Evolutionary conservation across 2,888 invertebrate genomes (phyloP), one percentile per base, ranked within the genome.

Genomic region (Drosophila anomalata): DNA sequence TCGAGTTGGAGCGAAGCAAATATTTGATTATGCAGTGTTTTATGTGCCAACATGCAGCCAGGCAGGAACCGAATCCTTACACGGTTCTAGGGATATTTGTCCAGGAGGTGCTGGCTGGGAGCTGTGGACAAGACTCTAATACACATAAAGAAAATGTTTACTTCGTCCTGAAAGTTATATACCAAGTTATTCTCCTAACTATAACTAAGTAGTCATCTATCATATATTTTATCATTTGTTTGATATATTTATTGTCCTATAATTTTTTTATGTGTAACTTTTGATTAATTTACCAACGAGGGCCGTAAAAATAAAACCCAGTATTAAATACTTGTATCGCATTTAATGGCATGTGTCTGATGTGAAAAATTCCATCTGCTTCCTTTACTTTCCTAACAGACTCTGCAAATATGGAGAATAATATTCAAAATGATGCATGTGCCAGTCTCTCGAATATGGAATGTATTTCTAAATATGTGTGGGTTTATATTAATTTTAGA

Each of bases 21-120:
- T 86, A 88, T 86, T 86, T 88, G 88, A 67, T 78, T 86, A 86
- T 86, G 88, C 77, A 86, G 65, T 69, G 78, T 83, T 86, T 88
- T 86, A 83, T 82, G 77, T 72, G 76, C 66, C 42, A 74, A 54
- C 63, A 55, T 65, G 66, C 73, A 73, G 58, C 20, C 63, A 31
- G 36, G 20, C 42, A 26, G 44, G 59, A 33, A 31, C 52, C 52
- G 41, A 33, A 51, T 52, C 67, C 26, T 11, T 6, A 14, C 46
- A 14, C 6, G 22, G 24, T 12, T 70, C 31, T 50, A 36, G 41
- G 14, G 22, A 31, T 73, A 69, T 79, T 73, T 68, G 61, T 44
- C 50, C 53, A 53, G 47, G 56, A 33, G 22, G 24, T 11, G n/a
- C 3, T 12, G 55, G 17, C 48, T 59, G 55, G 14, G 48, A 60